A percentile compares a stretch with the other conserved stretches of the same genome.
These are phyloP conservation scores for Chlorops oryzae DNA, from an alignment of 1,140 invertebrate species.

Conservation along the genomic window DNA sequence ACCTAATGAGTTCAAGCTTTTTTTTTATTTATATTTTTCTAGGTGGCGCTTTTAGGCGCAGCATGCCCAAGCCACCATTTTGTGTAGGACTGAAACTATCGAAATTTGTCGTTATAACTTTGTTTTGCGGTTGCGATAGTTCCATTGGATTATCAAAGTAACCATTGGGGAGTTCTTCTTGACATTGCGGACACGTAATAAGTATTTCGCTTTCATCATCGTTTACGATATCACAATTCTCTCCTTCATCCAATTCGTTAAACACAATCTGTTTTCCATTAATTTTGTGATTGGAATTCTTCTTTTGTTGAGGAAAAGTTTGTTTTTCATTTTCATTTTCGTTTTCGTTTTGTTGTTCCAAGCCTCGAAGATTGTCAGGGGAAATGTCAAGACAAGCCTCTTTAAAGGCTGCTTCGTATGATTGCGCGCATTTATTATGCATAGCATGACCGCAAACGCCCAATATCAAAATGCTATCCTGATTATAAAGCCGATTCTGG, in stretches of 20 bases:
- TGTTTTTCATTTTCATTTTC: too few species aligned
- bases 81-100: neutral
- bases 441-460: conserved; percentile 40
- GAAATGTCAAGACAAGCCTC: neutral
- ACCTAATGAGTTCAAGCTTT: too few species aligned
- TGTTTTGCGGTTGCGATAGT: conserved; percentile 29
- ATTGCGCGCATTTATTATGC: conserved; percentile 28
- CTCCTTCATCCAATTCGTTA: conserved; percentile 12
- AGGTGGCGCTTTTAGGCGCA: conserved; percentile 44
- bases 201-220: neutral
- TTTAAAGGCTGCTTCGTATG: neutral
- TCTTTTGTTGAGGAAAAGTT: too few species aligned
- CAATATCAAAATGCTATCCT: conserved; percentile 28
- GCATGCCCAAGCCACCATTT: conserved; percentile 25
- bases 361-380: too few species aligned
- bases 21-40: conserved; percentile 28
- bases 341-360: too few species aligned
- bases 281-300: too few species aligned
- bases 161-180: neutral
- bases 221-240: neutral
- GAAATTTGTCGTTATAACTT: conserved; percentile 12
- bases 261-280: too few species aligned
- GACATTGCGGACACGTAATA: conserved; percentile 29
- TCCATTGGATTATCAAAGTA: conserved; percentile 7
- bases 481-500: conserved; percentile 34